phyloP scores from a whole-genome alignment of 1,140 invertebrate genomes.

The Drosophila trapezifrons region DNA sequence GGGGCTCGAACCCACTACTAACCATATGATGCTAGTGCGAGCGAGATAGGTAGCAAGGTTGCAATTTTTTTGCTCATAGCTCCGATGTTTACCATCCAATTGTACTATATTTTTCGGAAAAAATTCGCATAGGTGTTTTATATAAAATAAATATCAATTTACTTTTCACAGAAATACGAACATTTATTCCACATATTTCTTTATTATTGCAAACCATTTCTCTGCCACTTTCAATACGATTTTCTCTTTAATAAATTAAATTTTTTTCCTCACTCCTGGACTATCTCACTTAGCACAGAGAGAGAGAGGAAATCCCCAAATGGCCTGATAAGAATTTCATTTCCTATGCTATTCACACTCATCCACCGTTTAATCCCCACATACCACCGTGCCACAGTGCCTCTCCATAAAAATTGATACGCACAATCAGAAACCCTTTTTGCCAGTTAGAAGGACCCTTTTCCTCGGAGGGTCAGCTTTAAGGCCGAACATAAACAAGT shows the following conservation, averaged over 20 bases:
- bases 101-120: no score
- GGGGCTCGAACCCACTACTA: no score
- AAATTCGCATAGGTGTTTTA: no score
- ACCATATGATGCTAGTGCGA: no score
- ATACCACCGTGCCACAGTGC: neutral
- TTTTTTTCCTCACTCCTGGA: constrained; percentile 8
- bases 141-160: no score
- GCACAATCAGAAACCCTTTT: constrained; percentile 57
- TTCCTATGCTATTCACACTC: constrained; percentile 56
- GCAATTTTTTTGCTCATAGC: no score
- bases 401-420: constrained; percentile 57
- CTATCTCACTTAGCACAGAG: constrained; percentile 11
- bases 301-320: constrained; percentile 41
- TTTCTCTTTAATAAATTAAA: constrained; percentile 35
- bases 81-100: no score
- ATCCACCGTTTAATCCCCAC: constrained; percentile 28
- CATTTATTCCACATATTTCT: no score
- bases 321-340: constrained; percentile 58
- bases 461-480: constrained; percentile 38
- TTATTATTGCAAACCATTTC: neutral
- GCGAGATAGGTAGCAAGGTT: no score
- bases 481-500: constrained; percentile 59
- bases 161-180: no score
- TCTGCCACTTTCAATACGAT: neutral
- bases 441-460: constrained; percentile 26